Evolutionary conservation across 2,888 invertebrate species (phyloP).

Genomic region (Hipparchia semele): DNA sequence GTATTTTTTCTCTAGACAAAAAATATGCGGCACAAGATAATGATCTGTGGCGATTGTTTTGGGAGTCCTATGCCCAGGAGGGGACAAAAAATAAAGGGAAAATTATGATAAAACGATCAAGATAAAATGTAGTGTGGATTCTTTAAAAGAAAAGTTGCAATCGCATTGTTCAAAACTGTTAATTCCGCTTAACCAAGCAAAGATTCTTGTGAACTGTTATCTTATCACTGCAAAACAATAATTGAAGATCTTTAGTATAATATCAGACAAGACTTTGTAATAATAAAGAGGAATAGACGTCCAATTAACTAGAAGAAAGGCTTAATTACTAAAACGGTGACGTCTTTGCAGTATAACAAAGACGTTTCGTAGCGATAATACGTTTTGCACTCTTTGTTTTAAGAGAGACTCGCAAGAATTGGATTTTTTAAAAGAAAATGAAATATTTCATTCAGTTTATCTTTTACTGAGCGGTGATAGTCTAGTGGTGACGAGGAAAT

Average conservation of each 20-base stretch:
- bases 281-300: constrained; percentile 25
- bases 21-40: no score
- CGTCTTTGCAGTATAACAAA: constrained; percentile 27
- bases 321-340: constrained; percentile 32
- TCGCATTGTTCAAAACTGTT: neutral
- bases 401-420: neutral
- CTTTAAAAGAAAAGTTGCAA: no score
- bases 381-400: constrained; percentile 14
- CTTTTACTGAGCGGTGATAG: neutral
- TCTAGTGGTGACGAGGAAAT: no score
- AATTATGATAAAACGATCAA: no score
- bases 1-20: no score
- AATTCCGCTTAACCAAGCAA: neutral
- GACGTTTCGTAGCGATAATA: constrained; percentile 18
- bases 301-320: constrained; percentile 35
- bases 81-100: no score
- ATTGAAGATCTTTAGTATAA: constrained; percentile 4
- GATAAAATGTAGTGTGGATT: no score
- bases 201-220: constrained; percentile 1
- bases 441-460: neutral
- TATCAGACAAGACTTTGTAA: constrained; percentile 1
- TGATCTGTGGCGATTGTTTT: no score
- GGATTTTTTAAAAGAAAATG: constrained; percentile 3
- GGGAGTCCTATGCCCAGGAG: no score
- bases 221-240: neutral